phyloP scores from a whole-genome alignment of 1,140 invertebrate genomes.

The Trypoxylus dichotomus region DNA sequence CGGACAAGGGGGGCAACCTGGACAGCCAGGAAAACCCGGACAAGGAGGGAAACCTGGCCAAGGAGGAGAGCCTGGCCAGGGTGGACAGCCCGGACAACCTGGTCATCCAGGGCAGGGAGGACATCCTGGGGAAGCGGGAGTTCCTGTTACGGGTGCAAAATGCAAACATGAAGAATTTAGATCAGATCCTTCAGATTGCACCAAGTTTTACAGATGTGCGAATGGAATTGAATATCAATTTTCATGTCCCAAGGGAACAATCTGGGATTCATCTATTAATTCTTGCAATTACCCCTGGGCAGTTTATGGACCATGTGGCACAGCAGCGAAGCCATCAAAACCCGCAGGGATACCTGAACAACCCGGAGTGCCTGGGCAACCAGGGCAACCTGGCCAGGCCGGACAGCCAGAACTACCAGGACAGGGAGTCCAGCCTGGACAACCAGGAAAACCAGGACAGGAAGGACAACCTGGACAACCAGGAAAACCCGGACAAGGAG shows the following conservation, averaged over 20 bases:
- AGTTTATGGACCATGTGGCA: conserved; percentile 23
- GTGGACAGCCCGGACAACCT: conserved; percentile 35
- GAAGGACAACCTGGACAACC: background rate
- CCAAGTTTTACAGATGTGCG: conserved; percentile 71
- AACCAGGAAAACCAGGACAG: conserved; percentile 37
- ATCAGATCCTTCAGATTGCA: conserved; percentile 61
- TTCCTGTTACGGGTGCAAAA: conserved; percentile 32
- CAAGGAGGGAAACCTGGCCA: conserved; percentile 37
- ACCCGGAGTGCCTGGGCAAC: too few species aligned
- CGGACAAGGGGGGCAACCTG: conserved; percentile 39
- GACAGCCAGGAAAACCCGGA: conserved; percentile 34
- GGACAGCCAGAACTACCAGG: too few species aligned
- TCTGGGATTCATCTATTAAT: conserved; percentile 58
- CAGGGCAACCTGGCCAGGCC: background rate
- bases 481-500: too few species aligned
- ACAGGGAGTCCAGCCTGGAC: too few species aligned
- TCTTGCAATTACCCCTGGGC: conserved; percentile 30
- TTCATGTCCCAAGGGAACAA: conserved; percentile 65
- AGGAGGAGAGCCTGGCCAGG: conserved; percentile 38
- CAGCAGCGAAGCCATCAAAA: conserved; percentile 22
- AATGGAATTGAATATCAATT: conserved; percentile 62
- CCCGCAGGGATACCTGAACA: too few species aligned
- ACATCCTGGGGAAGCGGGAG: conserved; percentile 31
- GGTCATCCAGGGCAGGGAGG: conserved; percentile 37
- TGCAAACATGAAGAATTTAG: conserved; percentile 54